Conservation (phyloP, 2,888 invertebrate genomes). For the Drosophila antonietae region DNA sequence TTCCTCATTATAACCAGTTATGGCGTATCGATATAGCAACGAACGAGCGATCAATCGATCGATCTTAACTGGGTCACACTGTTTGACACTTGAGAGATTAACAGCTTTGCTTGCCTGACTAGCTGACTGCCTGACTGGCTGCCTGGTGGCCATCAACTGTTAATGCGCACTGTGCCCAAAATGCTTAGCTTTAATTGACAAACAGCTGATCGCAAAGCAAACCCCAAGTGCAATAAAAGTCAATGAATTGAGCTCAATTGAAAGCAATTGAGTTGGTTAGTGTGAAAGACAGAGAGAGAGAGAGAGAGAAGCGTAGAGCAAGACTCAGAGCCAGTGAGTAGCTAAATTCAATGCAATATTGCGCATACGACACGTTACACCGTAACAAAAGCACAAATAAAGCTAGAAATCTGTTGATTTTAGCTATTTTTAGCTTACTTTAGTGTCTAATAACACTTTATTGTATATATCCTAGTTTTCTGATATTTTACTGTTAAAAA, state of each 20-base stretch:
- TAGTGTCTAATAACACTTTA: no score
- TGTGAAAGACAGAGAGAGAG: neutral
- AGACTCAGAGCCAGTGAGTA: neutral
- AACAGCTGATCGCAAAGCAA: constrained; percentile 55
- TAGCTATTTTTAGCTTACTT: neutral
- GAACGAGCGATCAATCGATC: constrained; percentile 30
- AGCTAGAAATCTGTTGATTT: neutral
- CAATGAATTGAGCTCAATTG: constrained; percentile 79
- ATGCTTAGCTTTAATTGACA: constrained; percentile 15
- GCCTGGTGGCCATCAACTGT: constrained; percentile 28
- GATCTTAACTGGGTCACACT: constrained; percentile 50
- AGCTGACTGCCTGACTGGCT: neutral
- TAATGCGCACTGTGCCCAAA: constrained; percentile 39
- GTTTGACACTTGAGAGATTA: constrained; percentile 36
- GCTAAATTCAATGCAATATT: constrained; percentile 34
- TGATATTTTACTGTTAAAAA: no score
- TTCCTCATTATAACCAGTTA: constrained; percentile 64
- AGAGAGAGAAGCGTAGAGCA: neutral
- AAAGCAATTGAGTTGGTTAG: constrained; percentile 66
- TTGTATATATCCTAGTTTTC: no score
- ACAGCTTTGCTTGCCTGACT: neutral
- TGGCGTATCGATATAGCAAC: constrained; percentile 8
- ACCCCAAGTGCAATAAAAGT: constrained; percentile 74
- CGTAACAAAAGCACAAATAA: neutral
- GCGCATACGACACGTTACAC: constrained; percentile 45